Percentiles rank a stretch among this genome's conserved stretches.
phyloP scores from a whole-genome alignment of 2,797 vertebrate species.

The Lepidocolaptes lacrymiger region DNA sequence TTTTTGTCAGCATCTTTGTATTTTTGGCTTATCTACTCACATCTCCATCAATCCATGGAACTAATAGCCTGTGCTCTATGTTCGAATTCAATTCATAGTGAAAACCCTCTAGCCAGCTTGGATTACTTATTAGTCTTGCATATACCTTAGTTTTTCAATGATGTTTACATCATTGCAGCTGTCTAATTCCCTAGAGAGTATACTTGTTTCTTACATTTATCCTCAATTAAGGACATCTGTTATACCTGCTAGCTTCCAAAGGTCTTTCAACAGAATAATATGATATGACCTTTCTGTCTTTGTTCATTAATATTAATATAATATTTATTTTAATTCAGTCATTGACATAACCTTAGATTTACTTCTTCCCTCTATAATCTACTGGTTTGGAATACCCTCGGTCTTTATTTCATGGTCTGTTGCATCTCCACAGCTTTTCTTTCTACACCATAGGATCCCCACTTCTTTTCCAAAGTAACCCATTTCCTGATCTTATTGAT shows the following conservation, averaged over 20 bases:
- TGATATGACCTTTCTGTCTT: neutral
- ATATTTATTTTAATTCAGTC: slow-evolving; percentile 4
- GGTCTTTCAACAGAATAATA: neutral
- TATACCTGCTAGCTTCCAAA: neutral
- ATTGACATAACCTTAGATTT: slow-evolving; percentile 14
- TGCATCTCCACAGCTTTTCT: neutral
- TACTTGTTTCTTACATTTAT: neutral
- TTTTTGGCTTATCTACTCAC: neutral
- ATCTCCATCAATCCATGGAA: neutral
- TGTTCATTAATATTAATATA: neutral
- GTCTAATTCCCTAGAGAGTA: neutral
- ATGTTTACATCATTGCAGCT: neutral
- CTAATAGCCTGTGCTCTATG: neutral
- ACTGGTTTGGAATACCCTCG: neutral
- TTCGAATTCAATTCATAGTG: neutral
- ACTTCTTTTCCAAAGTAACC: neutral
- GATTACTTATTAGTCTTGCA: neutral
- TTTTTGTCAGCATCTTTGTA: neutral
- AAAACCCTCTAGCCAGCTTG: neutral
- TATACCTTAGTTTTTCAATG: neutral
- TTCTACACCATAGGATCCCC: neutral
- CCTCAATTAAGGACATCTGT: slow-evolving; percentile 16
- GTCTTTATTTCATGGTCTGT: neutral
- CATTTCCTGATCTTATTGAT: neutral
- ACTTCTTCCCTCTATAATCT: neutral